These are phyloP conservation scores for Periplaneta americana DNA, from an alignment of 1,140 invertebrate genomes.

Conservation along the genomic window DNA sequence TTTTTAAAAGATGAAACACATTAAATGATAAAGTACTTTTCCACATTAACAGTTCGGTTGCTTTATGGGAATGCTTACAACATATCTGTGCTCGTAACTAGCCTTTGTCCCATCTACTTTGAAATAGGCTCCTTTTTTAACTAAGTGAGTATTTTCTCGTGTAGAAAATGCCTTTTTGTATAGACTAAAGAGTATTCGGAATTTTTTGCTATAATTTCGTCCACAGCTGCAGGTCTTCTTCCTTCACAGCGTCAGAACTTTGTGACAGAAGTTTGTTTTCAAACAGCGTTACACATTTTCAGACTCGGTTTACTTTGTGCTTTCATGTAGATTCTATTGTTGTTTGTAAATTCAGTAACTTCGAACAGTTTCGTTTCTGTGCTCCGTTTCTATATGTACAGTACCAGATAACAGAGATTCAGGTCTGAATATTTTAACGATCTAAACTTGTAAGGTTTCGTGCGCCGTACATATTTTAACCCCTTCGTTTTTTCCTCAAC, in stretches of 20 bases:
- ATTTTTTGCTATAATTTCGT: neutral
- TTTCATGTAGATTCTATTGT: neutral
- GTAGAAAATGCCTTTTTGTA: too few species aligned
- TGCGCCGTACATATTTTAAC: neutral
- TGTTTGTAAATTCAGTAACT: neutral
- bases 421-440: neutral
- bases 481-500: neutral
- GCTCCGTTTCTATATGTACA: neutral
- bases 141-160: too few species aligned
- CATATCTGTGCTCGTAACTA: too few species aligned
- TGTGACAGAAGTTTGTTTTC: too few species aligned
- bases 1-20: too few species aligned
- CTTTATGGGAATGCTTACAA: too few species aligned
- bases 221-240: neutral
- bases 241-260: too few species aligned
- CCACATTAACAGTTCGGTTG: too few species aligned
- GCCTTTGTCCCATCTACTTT: too few species aligned
- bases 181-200: too few species aligned
- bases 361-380: neutral
- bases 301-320: neutral
- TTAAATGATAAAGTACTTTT: too few species aligned
- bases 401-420: neutral
- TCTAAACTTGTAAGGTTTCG: neutral
- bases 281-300: neutral
- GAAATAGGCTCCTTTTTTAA: too few species aligned